Conservation (phyloP, 1,140 invertebrate species). For the Dryas iulia region DNA sequence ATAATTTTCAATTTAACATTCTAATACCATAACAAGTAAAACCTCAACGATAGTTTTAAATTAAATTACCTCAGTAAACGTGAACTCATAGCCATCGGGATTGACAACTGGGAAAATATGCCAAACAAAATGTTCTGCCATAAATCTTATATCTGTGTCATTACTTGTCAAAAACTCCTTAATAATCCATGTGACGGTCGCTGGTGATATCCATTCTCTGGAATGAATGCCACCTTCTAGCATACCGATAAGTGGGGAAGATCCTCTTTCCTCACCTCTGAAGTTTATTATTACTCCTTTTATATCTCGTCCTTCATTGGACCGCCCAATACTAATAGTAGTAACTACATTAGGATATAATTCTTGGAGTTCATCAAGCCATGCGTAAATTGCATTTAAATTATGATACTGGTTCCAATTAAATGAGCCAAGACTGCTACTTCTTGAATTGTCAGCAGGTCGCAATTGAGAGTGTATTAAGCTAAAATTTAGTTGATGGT, state of each 20-base stretch:
- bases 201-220: conserved; percentile 91
- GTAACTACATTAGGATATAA: conserved; percentile 76
- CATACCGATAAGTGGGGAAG: conserved; percentile 52
- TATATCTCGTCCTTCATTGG: conserved; percentile 81
- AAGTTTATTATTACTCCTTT: conserved; percentile 80
- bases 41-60: no score
- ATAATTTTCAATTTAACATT: no score
- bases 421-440: conserved; percentile 28
- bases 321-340: conserved; percentile 76
- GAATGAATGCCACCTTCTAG: conserved; percentile 87
- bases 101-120: conserved; percentile 86
- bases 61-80: conserved; percentile 57
- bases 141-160: conserved; percentile 65
- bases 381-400: conserved; percentile 70
- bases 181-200: conserved; percentile 86
- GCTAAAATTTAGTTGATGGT: conserved; percentile 37
- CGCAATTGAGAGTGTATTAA: conserved; percentile 49
- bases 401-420: conserved; percentile 71
- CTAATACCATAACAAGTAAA: no score
- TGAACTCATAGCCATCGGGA: conserved; percentile 90
- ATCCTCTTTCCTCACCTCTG: conserved; percentile 39
- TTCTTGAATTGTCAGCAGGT: conserved; percentile 13
- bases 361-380: conserved; percentile 69
- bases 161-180: conserved; percentile 83
- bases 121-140: conserved; percentile 84